Conservation (phyloP, 2,113 vertebrate genomes). For the Echinops telfairi region DNA sequence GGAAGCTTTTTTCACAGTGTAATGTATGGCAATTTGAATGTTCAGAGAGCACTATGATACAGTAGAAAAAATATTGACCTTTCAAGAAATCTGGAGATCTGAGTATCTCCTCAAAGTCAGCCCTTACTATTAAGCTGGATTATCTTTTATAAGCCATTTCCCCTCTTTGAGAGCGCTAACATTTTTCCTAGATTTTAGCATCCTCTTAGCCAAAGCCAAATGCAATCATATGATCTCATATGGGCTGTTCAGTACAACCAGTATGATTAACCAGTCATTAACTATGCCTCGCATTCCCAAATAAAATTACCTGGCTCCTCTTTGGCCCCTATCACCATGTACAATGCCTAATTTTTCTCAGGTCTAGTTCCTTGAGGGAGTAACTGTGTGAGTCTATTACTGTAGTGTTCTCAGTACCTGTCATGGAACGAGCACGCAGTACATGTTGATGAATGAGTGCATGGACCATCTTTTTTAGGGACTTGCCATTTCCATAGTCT, state of each 20-base stretch:
- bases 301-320: neutral
- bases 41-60: neutral
- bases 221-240: neutral
- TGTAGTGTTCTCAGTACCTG: neutral
- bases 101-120: neutral
- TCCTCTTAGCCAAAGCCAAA: slow-evolving; percentile 3
- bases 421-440: neutral
- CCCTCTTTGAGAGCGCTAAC: neutral
- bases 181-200: neutral
- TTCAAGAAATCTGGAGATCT: neutral
- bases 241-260: neutral
- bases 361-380: neutral
- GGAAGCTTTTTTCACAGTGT: neutral
- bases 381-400: neutral
- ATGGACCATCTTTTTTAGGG: slow-evolving; percentile 5
- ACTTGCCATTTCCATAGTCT: slow-evolving; percentile 34
- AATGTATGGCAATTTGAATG: neutral
- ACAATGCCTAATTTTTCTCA: neutral
- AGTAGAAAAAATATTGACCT: neutral
- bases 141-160: neutral
- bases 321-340: neutral
- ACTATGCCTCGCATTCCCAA: neutral
- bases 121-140: neutral
- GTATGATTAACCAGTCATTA: neutral
- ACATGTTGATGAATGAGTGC: slow-evolving; percentile 16